Percentiles rank a stretch among this genome's conserved stretches.
Evolutionary conservation across 2,888 invertebrate genomes (phyloP).

Genomic region (Tenthredo distinguenda): DNA sequence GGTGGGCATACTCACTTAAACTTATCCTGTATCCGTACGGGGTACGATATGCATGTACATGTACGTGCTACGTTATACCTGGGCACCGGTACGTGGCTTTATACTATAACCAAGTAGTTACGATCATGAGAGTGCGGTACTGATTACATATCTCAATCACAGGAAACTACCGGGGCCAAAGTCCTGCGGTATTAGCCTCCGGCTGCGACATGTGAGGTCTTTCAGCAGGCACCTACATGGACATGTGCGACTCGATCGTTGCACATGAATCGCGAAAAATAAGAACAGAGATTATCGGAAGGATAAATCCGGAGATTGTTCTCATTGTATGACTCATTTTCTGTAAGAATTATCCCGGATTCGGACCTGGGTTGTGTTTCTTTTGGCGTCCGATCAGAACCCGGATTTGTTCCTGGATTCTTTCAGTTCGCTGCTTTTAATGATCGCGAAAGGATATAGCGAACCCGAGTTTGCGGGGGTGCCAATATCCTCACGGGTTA

Average conservation of each 20-base stretch:
- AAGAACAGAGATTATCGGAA: not conserved
- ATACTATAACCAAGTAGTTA: constrained; percentile 41
- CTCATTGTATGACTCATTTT: not conserved
- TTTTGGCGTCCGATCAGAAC: too few species aligned
- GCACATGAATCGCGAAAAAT: not conserved
- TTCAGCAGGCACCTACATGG: not conserved
- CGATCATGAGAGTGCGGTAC: constrained; percentile 61
- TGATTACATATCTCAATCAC: constrained; percentile 73
- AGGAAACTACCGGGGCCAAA: constrained; percentile 73
- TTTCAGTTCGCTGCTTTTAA: not conserved
- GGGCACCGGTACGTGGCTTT: not conserved
- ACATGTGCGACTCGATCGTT: not conserved
- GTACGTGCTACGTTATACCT: constrained; percentile 38
- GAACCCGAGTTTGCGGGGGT: not conserved
- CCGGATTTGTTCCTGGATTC: not conserved
- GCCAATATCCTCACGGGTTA: not conserved
- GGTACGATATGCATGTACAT: not conserved
- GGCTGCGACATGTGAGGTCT: constrained; percentile 74
- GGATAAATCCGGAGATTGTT: not conserved
- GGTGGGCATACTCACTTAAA: constrained; percentile 32
- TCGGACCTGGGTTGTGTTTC: too few species aligned
- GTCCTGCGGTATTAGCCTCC: constrained; percentile 64
- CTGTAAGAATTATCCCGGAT: too few species aligned
- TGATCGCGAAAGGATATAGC: not conserved
- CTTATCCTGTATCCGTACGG: not conserved